Evolutionary conservation across 1,140 invertebrate species (phyloP), one percentile per base, ranked within the genome.

Genomic region (Diachasma alloeum): DNA sequence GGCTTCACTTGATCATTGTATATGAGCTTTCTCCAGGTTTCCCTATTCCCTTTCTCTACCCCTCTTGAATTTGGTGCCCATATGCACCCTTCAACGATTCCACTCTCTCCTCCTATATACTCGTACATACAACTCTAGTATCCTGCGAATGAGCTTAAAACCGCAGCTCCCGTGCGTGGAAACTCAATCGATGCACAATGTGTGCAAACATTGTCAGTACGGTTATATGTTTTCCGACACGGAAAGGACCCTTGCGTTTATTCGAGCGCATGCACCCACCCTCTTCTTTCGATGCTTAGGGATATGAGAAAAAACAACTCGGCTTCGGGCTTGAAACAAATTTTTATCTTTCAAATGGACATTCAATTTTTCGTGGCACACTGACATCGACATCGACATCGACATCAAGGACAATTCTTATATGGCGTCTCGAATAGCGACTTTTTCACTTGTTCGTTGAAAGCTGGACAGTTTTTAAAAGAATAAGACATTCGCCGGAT

Each of bases 201-300:
- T 59, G 77, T 78, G 72, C 66, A 78, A 78, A 78, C 76, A 78
- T 78, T 74, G 59, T 31, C 56, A 39, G 56, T 63, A 79, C 77
- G 77, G 81, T 80, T 81, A 56, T 83, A 83, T 86, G 86, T 85
- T 86, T 87, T 80, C 82, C 84, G 84, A 86, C 86, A 87, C 84
- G 85, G 84, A 87, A 87, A 76, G 82, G 82, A 87, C 85, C 85
- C 84, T 85, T 74, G 72, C 79, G 79, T 83, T 81, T 82, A 84
- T 82, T 72, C 82, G 80, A 81, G 81, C 81, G 83, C 81, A 69
- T 82, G 80, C 76, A 79, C 78, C 53, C n/a, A n/a, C n/a, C 75
- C 44, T 22, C n/a, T 31, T 31, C 31, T 31, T 31, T 31, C 5
- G 2, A 68, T 68, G 53, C 31, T 19, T 59, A 59, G 46, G 31